Evolutionary conservation across 2,888 invertebrate species (phyloP), one percentile per base, ranked within the genome.

Genomic region (Drosophila formosana): DNA sequence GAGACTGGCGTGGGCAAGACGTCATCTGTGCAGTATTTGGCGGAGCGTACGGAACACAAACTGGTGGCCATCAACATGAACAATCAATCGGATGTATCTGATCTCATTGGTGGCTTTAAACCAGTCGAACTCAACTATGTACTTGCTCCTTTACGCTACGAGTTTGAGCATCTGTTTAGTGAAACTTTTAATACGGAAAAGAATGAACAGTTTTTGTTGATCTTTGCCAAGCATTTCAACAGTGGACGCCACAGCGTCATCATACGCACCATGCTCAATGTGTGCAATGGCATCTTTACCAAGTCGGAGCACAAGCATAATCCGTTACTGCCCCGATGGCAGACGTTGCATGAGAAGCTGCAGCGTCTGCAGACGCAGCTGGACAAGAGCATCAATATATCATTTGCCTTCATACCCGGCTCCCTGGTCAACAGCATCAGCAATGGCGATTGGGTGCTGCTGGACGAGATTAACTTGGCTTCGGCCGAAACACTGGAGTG

Each of bases 1-100:
- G 99, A 99, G 93, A 99, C 99, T 0, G 99, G 99, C 50, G 98
- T 98, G 0, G 99, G 99, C 0, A 99, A 99, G 93, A 99, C 99
- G 0, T 97, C 98, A 0, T 95, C 97, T 0, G 95, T 99, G 1
- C 99, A 99, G 91, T 98, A 97, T 92, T 93, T 99, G 60, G 97
- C 99, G 0, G 94, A 95, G 69, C 95, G 96, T 75, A 95, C 97
- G 0, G 96, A 97, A 0, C 96, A 97, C 79, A 97, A 96, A 89
- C 93, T 99, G 32, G 94, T 96, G 32, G 99, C 99, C 0, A 97
- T 99, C 26, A 99, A 99, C 91, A 97, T 99, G 97, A 99, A 99
- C 90, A 99, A 99, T 90, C 99, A 99, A 90, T 99, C 98, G 49
- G 99, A 99, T 92, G 97, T 97, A 7, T 96, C 98, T 0, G 99